Conservation (phyloP, 2,888 invertebrate species). For the Actias luna region DNA sequence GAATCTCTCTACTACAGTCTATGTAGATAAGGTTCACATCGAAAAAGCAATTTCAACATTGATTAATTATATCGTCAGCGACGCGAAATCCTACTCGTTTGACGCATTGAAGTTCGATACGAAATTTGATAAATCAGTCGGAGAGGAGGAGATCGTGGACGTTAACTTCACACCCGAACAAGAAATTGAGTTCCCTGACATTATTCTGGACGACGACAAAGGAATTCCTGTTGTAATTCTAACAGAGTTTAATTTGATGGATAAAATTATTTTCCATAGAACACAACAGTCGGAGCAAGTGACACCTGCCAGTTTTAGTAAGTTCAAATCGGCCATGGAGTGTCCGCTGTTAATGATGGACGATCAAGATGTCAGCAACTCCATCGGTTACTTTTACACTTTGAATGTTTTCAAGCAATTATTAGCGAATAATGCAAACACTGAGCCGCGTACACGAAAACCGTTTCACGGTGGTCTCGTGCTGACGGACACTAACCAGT, state of each 20-base stretch:
- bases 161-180: constrained; percentile 39
- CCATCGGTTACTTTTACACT: constrained; percentile 48
- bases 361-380: constrained; percentile 40
- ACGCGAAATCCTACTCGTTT: constrained; percentile 44
- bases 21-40: constrained; percentile 32
- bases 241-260: constrained; percentile 37
- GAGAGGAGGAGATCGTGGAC: constrained; percentile 37
- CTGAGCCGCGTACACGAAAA: constrained; percentile 46
- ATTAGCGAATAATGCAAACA: constrained; percentile 28
- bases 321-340: constrained; percentile 42
- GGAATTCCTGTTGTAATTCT: constrained; percentile 48
- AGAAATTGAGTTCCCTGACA: constrained; percentile 49
- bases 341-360: constrained; percentile 46
- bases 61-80: constrained; percentile 50
- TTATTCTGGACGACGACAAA: constrained; percentile 46
- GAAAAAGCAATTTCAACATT: constrained; percentile 44
- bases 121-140: constrained; percentile 27
- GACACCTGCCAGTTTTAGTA: constrained; percentile 38
- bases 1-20: constrained; percentile 22
- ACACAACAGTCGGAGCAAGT: constrained; percentile 13
- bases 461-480: constrained; percentile 48
- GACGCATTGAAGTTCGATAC: constrained; percentile 43
- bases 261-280: constrained; percentile 43
- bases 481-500: constrained; percentile 38
- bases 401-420: constrained; percentile 48